Evolutionary conservation across 2,113 vertebrate genomes (phyloP), one percentile per base, ranked within the genome.

Genomic region (Ophiodon elongatus): DNA sequence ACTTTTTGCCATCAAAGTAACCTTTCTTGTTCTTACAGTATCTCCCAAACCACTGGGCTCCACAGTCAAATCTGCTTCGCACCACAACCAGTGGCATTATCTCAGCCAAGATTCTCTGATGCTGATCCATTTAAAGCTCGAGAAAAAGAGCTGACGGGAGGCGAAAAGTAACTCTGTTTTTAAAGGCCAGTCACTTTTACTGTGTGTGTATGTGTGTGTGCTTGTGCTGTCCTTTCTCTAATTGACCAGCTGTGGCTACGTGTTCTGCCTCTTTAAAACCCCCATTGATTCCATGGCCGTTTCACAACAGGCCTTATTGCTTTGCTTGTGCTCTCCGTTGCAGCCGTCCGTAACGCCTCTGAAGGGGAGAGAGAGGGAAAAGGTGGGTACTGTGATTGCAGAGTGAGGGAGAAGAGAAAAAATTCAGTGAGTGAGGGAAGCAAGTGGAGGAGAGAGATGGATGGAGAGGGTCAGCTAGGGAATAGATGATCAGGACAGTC

Each of bases 161-260:
- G 50, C 43, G 56, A 91, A 93, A 91, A 93, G 93, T 87, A 89
- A 85, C 87, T 90, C 72, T 80, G 65, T 87, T 91, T 89, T 83
- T 88, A 89, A 91, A 93, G 91, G 87, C 90, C 83, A 88, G 72
- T 56, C 64, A 86, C 85, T 89, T 68, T 82, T 56, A 47, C 62
- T 69, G 8, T 66, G 23, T 73, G 50, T 73, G 69, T 62, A 29
- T 33, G 60, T 19, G 15, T 63, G 69, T 73, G 74, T 69, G 73
- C 76, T 74, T 88, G 87, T 86, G 73, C 88, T 88, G 87, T 93
- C 89, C 90, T 92, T 90, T 85, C 88, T 89, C 82, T 93, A 93
- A 95, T 93, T 95, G 93, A 93, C 91, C 92, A 85, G 90, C 83
- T 85, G 80, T 64, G 84, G 80, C 78, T 91, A 92, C 88, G 92